Conservation (phyloP, 2,888 invertebrate species). For the Troilus luridus region DNA sequence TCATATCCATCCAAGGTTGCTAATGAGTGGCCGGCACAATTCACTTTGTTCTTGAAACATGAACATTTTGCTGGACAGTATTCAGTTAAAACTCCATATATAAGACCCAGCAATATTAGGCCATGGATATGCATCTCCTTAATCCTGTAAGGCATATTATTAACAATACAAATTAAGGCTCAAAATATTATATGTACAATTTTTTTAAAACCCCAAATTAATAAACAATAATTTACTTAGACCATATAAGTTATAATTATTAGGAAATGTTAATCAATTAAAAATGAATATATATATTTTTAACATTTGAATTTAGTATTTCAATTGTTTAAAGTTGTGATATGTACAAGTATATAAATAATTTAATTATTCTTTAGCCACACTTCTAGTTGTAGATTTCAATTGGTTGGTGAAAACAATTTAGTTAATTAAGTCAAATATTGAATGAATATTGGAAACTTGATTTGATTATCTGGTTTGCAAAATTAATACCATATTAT, state of each 20-base stretch:
- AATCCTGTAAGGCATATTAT: background rate
- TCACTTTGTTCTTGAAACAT: constrained; percentile 19
- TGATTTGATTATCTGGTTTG: background rate
- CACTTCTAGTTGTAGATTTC: too few relatives aligned
- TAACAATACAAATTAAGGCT: background rate
- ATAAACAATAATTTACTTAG: too few relatives aligned
- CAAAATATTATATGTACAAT: too few relatives aligned
- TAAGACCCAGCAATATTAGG: background rate
- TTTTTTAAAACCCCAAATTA: too few relatives aligned
- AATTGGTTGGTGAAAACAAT: too few relatives aligned
- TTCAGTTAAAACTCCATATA: constrained; percentile 23
- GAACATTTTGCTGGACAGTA: constrained; percentile 33
- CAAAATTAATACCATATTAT: background rate
- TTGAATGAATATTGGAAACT: too few relatives aligned
- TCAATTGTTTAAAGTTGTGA: too few relatives aligned
- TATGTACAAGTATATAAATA: too few relatives aligned
- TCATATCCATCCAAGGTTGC: background rate
- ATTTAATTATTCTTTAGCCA: too few relatives aligned
- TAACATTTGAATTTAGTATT: too few relatives aligned
- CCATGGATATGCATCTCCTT: constrained; percentile 33
- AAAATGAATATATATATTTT: too few relatives aligned
- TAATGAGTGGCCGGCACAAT: constrained; percentile 30
- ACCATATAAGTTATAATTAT: background rate
- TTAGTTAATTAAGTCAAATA: background rate
- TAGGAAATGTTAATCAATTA: background rate